Conservation (phyloP, 2,797 vertebrate genomes). For the Sebastes baramenuke region DNA sequence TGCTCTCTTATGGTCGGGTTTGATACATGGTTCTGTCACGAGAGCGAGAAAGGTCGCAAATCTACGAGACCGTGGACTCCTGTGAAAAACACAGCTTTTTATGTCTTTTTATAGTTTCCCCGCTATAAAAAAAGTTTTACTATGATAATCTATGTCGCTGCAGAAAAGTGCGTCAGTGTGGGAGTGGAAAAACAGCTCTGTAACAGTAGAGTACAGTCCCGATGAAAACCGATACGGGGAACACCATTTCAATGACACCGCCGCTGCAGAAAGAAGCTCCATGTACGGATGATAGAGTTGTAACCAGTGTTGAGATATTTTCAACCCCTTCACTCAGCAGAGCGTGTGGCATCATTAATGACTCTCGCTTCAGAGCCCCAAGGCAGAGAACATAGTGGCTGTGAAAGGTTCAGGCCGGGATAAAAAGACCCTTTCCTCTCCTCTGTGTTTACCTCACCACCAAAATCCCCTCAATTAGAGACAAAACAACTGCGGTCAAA, state of each 20-base stretch:
- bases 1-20: constrained; percentile 26
- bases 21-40: constrained; percentile 60
- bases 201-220: constrained; percentile 46
- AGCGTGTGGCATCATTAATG: constrained; percentile 58
- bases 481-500: constrained; percentile 72
- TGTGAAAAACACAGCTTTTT: constrained; percentile 8
- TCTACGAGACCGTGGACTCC: constrained; percentile 25
- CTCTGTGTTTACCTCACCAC: constrained; percentile 70
- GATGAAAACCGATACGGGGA: constrained; percentile 59
- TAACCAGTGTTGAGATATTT: constrained; percentile 30
- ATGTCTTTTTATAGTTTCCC: constrained; percentile 65
- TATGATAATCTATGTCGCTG: constrained; percentile 55
- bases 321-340: constrained; percentile 34
- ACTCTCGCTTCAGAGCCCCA: constrained; percentile 29
- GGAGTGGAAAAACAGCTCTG: constrained; percentile 56
- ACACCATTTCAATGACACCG: constrained; percentile 26
- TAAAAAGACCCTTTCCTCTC: constrained; percentile 59
- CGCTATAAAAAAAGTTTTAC: constrained; percentile 52
- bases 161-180: constrained; percentile 59
- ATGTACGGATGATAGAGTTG: constrained; percentile 27
- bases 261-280: constrained; percentile 21
- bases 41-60: constrained; percentile 47
- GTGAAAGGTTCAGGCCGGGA: constrained; percentile 60
- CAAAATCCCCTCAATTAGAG: constrained; percentile 77
- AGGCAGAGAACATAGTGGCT: constrained; percentile 45